Conservation (phyloP, 2,113 vertebrate species). For the Cryptomyrus ogoouensis region DNA sequence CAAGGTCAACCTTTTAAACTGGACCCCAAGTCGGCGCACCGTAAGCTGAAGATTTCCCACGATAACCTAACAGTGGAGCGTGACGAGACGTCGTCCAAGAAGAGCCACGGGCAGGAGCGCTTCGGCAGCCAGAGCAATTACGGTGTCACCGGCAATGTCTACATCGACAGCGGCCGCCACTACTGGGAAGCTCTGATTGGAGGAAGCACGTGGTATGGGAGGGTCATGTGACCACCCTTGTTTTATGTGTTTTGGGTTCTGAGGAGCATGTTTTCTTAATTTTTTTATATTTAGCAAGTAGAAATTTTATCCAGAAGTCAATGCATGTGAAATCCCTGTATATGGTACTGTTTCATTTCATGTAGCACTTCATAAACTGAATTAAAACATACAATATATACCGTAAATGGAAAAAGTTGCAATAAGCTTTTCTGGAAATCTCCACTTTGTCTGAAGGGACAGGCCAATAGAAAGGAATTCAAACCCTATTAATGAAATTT, state of each 20-base stretch:
- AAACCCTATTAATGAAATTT: not conserved
- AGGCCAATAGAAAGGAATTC: not conserved
- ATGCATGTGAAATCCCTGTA: not conserved
- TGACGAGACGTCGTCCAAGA: constrained; percentile 91
- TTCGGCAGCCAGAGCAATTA: constrained; percentile 94
- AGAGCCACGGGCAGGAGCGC: constrained; percentile 88
- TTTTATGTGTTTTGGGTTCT: not conserved
- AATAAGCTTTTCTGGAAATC: not conserved
- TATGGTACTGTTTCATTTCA: not conserved
- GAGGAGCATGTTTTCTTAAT: not conserved
- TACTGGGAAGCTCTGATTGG: constrained; percentile 98
- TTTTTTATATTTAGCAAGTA: not conserved
- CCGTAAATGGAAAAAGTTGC: not conserved
- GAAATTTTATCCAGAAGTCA: not conserved
- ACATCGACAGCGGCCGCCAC: constrained; percentile 95
- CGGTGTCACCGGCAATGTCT: constrained; percentile 86
- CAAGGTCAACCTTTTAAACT: constrained; percentile 97
- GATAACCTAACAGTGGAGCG: constrained; percentile 94
- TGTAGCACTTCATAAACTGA: not conserved
- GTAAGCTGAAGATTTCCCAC: constrained; percentile 89
- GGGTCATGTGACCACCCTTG: not conserved
- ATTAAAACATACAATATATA: not conserved
- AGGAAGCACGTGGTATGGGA: constrained; percentile 87
- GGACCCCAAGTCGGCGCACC: constrained; percentile 91
- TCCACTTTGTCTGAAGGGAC: not conserved